phyloP scores from a whole-genome alignment of 2,797 vertebrate genomes.

The Chloroceryle amazona region DNA sequence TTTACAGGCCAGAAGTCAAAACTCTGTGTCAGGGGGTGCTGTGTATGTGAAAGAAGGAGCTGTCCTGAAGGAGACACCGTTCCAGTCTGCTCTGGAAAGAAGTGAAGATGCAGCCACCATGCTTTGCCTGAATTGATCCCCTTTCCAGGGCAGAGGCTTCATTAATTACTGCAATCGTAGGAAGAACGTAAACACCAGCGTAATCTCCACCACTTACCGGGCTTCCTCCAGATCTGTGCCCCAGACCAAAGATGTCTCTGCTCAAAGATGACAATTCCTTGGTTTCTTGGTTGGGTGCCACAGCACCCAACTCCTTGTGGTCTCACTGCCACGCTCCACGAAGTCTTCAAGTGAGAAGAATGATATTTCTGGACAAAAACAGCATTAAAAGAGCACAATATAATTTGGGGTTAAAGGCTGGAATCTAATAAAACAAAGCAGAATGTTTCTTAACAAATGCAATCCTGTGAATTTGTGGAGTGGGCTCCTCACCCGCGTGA shows the following conservation, averaged over 20 bases:
- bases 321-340: not conserved
- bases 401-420: not conserved
- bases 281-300: not conserved
- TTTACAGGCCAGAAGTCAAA: constrained; percentile 3
- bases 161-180: not conserved
- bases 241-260: not conserved
- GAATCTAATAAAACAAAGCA: not conserved
- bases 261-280: not conserved
- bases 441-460: not conserved
- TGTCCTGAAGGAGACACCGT: not conserved
- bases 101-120: not conserved
- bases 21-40: constrained; percentile 12
- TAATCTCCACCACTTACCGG: not conserved
- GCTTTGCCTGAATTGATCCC: not conserved
- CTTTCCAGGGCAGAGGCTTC: not conserved
- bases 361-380: not conserved
- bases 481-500: not conserved
- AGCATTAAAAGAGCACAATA: not conserved
- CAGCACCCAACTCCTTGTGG: not conserved
- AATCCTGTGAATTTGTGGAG: not conserved
- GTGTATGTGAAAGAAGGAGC: constrained; percentile 21
- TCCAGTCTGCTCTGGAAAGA: not conserved
- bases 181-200: not conserved
- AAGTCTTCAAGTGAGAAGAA: not conserved
- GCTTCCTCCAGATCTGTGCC: not conserved